Evolutionary conservation across 2,797 vertebrate species (phyloP).

Genomic region (Coracias cyanogaster): DNA sequence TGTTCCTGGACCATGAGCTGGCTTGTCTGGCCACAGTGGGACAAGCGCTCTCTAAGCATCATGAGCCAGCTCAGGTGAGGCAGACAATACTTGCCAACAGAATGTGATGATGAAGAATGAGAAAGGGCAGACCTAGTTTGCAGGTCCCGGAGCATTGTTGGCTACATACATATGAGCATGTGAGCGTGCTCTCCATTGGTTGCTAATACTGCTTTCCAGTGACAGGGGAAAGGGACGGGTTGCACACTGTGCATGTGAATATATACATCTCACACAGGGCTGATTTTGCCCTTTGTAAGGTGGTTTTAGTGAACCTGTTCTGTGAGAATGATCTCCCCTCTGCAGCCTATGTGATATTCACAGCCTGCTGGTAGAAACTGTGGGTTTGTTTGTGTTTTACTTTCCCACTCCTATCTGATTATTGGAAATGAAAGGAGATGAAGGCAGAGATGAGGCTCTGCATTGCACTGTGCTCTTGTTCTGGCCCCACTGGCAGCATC

Average conservation of each 20-base stretch:
- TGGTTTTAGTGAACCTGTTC: background rate
- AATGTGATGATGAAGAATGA: background rate
- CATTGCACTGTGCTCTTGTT: background rate
- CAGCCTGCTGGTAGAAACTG: background rate
- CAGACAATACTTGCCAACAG: background rate
- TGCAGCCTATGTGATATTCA: background rate
- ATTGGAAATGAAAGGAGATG: slow-evolving; percentile 3
- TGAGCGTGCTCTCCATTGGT: background rate
- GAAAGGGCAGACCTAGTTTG: background rate
- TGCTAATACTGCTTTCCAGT: background rate
- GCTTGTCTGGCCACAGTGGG: background rate
- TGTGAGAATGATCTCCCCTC: background rate
- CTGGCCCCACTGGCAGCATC: slow-evolving; percentile 39
- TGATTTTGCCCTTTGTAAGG: background rate
- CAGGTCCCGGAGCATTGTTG: background rate
- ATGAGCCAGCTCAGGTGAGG: background rate
- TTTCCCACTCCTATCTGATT: background rate
- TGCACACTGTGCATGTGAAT: background rate
- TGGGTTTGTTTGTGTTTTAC: background rate
- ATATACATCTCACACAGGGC: rapidly evolving
- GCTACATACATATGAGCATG: background rate
- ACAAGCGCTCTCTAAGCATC: background rate
- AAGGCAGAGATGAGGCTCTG: slow-evolving; percentile 18
- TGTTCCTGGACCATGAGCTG: rapidly evolving
- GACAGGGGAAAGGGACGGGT: background rate